A percentile compares a stretch with the other conserved stretches of the same genome.
Evolutionary conservation across 2,888 invertebrate species (phyloP).

Genomic region (Thera britannica): DNA sequence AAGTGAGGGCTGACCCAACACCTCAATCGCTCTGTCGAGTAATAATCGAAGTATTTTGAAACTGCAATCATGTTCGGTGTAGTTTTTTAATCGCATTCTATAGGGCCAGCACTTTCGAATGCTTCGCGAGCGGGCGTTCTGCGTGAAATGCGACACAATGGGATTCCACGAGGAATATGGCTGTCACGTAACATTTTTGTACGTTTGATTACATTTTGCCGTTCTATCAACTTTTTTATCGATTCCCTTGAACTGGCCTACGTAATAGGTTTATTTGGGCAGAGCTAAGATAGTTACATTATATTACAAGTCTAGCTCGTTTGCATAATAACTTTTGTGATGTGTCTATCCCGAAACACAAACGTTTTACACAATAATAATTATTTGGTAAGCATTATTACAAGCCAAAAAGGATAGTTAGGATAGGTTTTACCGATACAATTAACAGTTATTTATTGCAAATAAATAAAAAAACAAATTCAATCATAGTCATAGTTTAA

Average conservation of each 20-base stretch:
- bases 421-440: too few species aligned
- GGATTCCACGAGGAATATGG: constrained; percentile 59
- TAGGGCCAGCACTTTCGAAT: constrained; percentile 58
- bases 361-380: too few species aligned
- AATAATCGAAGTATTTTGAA: constrained; percentile 47
- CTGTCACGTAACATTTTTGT: constrained; percentile 30
- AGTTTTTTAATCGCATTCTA: constrained; percentile 62
- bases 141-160: constrained; percentile 74
- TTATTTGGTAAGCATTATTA: too few species aligned
- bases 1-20: neutral
- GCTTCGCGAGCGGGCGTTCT: constrained; percentile 53
- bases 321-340: too few species aligned
- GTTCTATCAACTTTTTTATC: neutral
- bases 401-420: too few species aligned
- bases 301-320: too few species aligned
- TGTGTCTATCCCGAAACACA: too few species aligned
- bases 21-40: neutral
- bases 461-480: too few species aligned
- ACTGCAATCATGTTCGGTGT: constrained; percentile 54
- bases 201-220: neutral
- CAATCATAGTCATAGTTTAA: too few species aligned
- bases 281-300: neutral
- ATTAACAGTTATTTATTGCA: too few species aligned
- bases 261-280: neutral
- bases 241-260: neutral